These are phyloP conservation scores for Andrena dorsata DNA, from an alignment of 2,888 invertebrate genomes.

Conservation along the genomic window DNA sequence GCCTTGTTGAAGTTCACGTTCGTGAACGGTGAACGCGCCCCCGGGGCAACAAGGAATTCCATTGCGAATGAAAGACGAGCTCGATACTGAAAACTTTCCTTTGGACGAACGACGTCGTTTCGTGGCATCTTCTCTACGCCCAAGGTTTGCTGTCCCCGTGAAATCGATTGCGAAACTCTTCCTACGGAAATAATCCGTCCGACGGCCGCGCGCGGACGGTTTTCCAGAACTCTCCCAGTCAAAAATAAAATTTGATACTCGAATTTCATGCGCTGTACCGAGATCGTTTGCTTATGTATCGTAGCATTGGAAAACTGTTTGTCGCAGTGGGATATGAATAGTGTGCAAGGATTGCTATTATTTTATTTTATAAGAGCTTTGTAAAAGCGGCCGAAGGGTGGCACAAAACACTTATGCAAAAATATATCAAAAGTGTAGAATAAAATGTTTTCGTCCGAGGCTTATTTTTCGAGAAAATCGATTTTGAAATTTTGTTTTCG, in stretches of 20 bases:
- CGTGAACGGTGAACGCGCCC: slow-evolving; percentile 27
- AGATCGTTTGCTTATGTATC: not conserved
- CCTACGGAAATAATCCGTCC: slow-evolving; percentile 22
- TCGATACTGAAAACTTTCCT: slow-evolving; percentile 43
- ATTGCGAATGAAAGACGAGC: slow-evolving; percentile 54
- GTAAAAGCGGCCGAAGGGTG: no score
- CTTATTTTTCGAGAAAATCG: no score
- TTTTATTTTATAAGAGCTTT: no score
- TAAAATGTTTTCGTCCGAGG: no score
- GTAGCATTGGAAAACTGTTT: no score
- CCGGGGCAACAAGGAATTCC: slow-evolving; percentile 26
- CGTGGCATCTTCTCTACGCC: not conserved
- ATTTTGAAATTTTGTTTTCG: no score
- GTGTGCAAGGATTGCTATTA: no score
- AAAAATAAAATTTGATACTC: not conserved
- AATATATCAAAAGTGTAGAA: no score
- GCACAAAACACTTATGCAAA: no score
- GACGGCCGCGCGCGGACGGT: not conserved
- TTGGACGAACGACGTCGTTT: slow-evolving; percentile 24
- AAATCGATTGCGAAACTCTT: slow-evolving; percentile 40
- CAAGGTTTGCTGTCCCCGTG: not conserved
- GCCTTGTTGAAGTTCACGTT: slow-evolving; percentile 12
- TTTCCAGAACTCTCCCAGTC: not conserved
- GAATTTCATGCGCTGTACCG: not conserved
- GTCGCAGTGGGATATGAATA: no score